Evolutionary conservation across 1,140 invertebrate genomes (phyloP), one percentile per base, ranked within the genome.

Genomic region (Cephus cinctus): DNA sequence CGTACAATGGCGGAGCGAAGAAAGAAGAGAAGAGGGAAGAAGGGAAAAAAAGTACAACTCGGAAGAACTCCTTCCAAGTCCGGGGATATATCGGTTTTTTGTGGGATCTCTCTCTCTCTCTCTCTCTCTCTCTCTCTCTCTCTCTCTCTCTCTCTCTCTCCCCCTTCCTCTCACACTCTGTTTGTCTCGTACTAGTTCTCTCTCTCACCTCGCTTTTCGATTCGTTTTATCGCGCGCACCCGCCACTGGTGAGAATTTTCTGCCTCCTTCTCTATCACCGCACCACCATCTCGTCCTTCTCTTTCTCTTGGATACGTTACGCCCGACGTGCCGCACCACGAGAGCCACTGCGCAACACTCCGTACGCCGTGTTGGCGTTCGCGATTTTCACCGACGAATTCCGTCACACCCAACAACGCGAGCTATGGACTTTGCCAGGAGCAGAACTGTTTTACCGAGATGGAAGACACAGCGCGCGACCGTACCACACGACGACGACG

Each of bases 351-450:
- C n/a, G n/a, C n/a, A n/a, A n/a, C n/a, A n/a, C n/a, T n/a, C n/a
- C n/a, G n/a, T n/a, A n/a, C n/a, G n/a, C n/a, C 25, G 25, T 27
- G 6, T 27, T n/a, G 25, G 25, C 45, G 54, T 22, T 15, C 34
- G 40, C 40, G 43, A 54, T 14, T 50, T 15, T 30, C 54, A 41
- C 22, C 50, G 53, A 52, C 47, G 51, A 56, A 53, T 50, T 52
- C 49, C 59, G 59, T 61, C 59, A 61, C 59, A 61, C 59, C 59
- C 59, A 60, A 60, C 36, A 40, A 36, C 22, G 45, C 27, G 35
- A 27, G 39, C 35, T 36, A 45, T 41, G 47, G 22, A 34, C 43
- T 46, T 21, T 41, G 34, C 38, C 50, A 35, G 30, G 21, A 9
- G 32, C 15, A 36, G 30, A 21, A 34, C 44, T 39, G 40, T 35